phyloP scores from a whole-genome alignment of 2,888 invertebrate species.

The Omphaloscelis lunosa region DNA sequence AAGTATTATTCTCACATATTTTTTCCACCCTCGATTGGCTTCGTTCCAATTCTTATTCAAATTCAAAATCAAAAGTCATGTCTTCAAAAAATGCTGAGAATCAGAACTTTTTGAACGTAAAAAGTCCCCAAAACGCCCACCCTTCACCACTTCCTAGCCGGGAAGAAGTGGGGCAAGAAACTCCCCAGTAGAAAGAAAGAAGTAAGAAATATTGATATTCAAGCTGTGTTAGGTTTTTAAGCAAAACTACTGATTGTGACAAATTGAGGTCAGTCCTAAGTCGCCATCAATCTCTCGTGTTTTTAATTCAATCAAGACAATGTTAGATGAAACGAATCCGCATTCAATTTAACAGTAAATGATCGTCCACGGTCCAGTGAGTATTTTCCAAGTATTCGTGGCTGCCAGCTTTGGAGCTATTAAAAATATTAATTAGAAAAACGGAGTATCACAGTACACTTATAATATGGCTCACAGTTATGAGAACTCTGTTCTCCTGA shows the following conservation, averaged over 20 bases:
- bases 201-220: slow-evolving; percentile 8
- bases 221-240: slow-evolving; percentile 48
- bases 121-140: neutral
- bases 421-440: slow-evolving; percentile 5
- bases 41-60: slow-evolving; percentile 30
- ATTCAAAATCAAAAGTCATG: neutral
- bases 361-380: slow-evolving; percentile 31
- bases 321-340: slow-evolving; percentile 25
- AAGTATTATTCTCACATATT: neutral
- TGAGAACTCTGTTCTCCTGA: neutral
- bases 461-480: neutral
- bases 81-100: neutral
- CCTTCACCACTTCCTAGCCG: neutral
- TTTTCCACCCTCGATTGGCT: slow-evolving; percentile 18
- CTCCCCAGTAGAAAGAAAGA: too few species aligned
- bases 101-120: neutral
- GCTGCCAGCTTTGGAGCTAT: neutral
- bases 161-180: neutral
- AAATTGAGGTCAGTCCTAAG: slow-evolving; percentile 69
- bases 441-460: neutral
- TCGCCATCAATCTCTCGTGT: slow-evolving; percentile 44
- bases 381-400: slow-evolving; percentile 28
- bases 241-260: slow-evolving; percentile 53
- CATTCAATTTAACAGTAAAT: slow-evolving; percentile 48
- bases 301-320: slow-evolving; percentile 50